Percentiles rank a stretch among this genome's conserved stretches.
Evolutionary conservation across 2,113 vertebrate species (phyloP).

Genomic region (Aegithalos caudatus): DNA sequence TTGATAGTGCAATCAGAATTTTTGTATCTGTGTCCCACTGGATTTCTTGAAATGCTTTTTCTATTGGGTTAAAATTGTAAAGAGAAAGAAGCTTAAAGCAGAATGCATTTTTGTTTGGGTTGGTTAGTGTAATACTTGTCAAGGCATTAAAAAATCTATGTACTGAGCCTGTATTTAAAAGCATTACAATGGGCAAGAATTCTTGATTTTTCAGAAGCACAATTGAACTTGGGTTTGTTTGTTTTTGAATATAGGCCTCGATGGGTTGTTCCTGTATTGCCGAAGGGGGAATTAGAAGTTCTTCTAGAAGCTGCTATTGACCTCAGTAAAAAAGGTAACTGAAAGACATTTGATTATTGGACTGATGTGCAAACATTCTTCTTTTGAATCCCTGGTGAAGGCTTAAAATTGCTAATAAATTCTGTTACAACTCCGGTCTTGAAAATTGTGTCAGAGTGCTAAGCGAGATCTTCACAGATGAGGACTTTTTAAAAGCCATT

Average conservation of each 20-base stretch:
- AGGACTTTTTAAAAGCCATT: not conserved
- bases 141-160: not conserved
- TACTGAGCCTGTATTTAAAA: not conserved
- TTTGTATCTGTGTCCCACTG: not conserved
- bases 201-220: not conserved
- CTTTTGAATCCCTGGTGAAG: not conserved
- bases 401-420: not conserved
- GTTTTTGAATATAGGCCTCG: constrained; percentile 83
- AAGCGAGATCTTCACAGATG: not conserved
- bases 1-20: not conserved
- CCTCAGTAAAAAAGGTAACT: constrained; percentile 98
- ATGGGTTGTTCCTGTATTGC: constrained; percentile 99
- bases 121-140: not conserved
- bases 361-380: not conserved
- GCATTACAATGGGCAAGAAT: not conserved
- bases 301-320: constrained; percentile 99
- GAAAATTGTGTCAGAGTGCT: not conserved
- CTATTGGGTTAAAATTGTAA: not conserved
- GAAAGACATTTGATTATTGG: not conserved
- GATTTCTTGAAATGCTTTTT: not conserved
- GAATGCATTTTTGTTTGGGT: not conserved
- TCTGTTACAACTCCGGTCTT: not conserved
- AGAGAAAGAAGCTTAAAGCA: not conserved
- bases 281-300: constrained; percentile 99
- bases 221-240: not conserved